Base-by-base conservation (phyloP, 2,888 invertebrate species). In the Plagodis pulveraria region DNA sequence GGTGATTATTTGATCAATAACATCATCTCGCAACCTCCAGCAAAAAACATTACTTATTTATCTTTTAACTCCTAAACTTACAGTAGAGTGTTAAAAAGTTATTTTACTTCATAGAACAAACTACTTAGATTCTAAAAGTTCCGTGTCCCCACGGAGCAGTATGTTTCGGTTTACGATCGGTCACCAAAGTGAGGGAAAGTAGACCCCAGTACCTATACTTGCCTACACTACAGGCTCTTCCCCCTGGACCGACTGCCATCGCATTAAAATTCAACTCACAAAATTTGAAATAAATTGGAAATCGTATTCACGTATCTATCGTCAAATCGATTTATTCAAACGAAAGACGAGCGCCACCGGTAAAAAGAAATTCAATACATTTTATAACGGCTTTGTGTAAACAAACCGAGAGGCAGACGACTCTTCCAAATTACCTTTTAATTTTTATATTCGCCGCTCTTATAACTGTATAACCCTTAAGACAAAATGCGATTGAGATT, bases 281-380 rank as follows among this genome's bases (percentile, higher is more conserved):
- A 83, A 80, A 70, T 83, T 84, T 77, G 67, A 77, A 84, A 84
- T 84, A 82, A 84, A 83, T 84, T 80, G 80, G 69, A 74, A 80
- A 79, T 79, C 75, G 78, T 71, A 84, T 84, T 80, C 82, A 77
- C 81, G 80, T 79, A 70, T 59, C 62, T 73, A 72, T 76, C 78
- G 76, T 74, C 72, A 80, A 83, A 84, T 86, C 83, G 84, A 85
- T 85, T 84, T 22, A 77, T 76, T 80, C 81, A 76, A 76, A 74
- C 76, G 71, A 58, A 71, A 75, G 74, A 73, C 75, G 69, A 22
- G 22, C 22, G 22, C 4, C 22, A 76, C 65, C 72, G 71, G 69
- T 64, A 70, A 74, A 76, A 73, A 46, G 72, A 73, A 77, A 73
- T 70, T 78, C 70, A 64, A 69, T 74, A 80, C 79, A 73, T 78